Evolutionary conservation across 2,797 vertebrate species (phyloP).

Genomic region (Synaphobranchus kaupii): DNA sequence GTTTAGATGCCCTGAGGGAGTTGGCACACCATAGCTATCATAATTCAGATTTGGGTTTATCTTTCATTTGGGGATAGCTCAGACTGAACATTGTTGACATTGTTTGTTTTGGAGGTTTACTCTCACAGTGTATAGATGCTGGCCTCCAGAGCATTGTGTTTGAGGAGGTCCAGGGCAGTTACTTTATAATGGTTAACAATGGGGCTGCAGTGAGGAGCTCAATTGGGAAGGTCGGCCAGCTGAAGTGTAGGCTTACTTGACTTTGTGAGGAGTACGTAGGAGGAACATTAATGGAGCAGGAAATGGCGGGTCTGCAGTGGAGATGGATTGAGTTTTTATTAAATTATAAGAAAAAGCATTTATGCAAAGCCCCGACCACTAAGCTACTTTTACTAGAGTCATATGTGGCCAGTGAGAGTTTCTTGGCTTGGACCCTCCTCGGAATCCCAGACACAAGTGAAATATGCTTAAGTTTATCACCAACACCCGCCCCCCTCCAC

Average conservation of each 20-base stretch:
- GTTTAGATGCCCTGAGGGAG: constrained; percentile 49
- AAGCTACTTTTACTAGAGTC: not conserved
- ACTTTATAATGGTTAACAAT: not conserved
- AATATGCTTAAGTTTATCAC: too few species aligned
- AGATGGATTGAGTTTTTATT: not conserved
- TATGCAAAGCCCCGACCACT: not conserved
- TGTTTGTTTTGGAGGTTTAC: constrained; percentile 31
- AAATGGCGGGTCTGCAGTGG: not conserved
- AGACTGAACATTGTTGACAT: constrained; percentile 46
- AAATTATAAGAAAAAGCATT: not conserved
- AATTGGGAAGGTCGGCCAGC: not conserved
- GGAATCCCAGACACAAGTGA: too few species aligned
- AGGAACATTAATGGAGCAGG: not conserved
- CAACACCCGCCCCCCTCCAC: too few species aligned
- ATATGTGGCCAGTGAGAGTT: too few species aligned
- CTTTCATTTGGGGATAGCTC: constrained; percentile 42
- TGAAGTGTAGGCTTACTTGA: not conserved
- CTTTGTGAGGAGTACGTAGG: not conserved
- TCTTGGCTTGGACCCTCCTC: too few species aligned
- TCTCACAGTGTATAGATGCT: not conserved
- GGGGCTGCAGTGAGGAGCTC: not conserved
- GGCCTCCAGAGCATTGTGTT: not conserved
- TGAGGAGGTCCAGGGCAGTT: not conserved
- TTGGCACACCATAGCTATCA: constrained; percentile 48
- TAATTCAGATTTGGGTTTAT: constrained; percentile 49